These are phyloP conservation scores for Brachionus sp. DNA, from an alignment of 1,140 invertebrate species.

Conservation along the genomic window DNA sequence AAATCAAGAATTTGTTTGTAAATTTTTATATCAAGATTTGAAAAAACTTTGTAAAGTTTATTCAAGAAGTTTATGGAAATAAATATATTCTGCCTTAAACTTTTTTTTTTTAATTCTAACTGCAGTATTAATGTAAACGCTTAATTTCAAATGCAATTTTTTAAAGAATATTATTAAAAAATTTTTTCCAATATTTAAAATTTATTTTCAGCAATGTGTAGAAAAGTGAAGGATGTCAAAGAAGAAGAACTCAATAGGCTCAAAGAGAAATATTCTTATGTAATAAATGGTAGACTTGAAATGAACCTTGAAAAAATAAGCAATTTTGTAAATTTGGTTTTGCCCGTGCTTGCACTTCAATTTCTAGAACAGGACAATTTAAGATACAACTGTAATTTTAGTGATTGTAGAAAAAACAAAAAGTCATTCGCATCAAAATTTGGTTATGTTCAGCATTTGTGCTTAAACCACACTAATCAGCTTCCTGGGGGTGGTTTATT, in stretches of 20 bases:
- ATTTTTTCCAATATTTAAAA: neutral
- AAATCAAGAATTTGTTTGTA: neutral
- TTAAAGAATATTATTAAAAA: neutral
- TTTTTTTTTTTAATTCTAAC: neutral
- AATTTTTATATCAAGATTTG: neutral
- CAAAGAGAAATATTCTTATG: no score
- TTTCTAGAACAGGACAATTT: neutral
- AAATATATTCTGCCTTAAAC: neutral
- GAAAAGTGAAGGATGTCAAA: slow-evolving; percentile 16
- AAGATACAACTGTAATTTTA: neutral
- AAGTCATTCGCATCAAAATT: no score
- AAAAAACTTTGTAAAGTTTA: neutral
- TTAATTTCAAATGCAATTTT: neutral
- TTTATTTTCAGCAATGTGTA: neutral
- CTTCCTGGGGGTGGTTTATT: neutral
- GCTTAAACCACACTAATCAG: neutral
- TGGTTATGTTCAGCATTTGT: neutral
- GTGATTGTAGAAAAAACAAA: neutral
- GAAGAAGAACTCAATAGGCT: no score
- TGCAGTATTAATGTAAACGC: neutral
- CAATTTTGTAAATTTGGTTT: neutral
- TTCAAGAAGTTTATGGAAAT: neutral
- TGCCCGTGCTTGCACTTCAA: neutral
- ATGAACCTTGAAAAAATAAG: neutral
- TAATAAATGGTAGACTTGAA: neutral